Conservation (phyloP, 2,797 vertebrate species). For the Antrozous pallidus region DNA sequence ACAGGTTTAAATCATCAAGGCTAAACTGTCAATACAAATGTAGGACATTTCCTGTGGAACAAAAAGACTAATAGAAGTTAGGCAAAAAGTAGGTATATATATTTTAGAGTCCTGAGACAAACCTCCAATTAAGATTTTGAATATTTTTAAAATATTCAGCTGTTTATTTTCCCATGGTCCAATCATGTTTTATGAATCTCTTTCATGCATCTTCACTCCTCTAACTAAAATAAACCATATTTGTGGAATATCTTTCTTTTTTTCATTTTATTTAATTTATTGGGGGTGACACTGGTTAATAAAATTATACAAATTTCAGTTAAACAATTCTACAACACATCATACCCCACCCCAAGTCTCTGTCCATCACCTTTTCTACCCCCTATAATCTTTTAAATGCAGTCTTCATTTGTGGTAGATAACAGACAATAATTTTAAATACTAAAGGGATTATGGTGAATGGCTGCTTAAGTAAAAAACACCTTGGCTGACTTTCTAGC, state of each 20-base stretch:
- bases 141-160: neutral
- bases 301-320: neutral
- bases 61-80: neutral
- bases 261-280: neutral
- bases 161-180: neutral
- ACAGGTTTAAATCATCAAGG: neutral
- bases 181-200: neutral
- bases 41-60: neutral
- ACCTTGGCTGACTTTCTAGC: neutral
- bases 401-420: neutral
- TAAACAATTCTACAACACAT: neutral
- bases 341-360: neutral
- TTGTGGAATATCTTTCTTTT: neutral
- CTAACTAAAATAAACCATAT: neutral
- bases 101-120: neutral
- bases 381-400: neutral
- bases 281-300: neutral
- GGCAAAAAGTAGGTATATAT: neutral
- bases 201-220: neutral
- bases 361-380: neutral
- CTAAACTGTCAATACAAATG: neutral
- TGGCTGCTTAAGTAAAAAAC: neutral
- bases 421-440: conserved; percentile 22
- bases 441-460: neutral
- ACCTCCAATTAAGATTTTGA: neutral